Percentiles rank a stretch among this genome's conserved stretches.
phyloP scores from a whole-genome alignment of 64 coral and sea anemone species.

The Acropora yongei region DNA sequence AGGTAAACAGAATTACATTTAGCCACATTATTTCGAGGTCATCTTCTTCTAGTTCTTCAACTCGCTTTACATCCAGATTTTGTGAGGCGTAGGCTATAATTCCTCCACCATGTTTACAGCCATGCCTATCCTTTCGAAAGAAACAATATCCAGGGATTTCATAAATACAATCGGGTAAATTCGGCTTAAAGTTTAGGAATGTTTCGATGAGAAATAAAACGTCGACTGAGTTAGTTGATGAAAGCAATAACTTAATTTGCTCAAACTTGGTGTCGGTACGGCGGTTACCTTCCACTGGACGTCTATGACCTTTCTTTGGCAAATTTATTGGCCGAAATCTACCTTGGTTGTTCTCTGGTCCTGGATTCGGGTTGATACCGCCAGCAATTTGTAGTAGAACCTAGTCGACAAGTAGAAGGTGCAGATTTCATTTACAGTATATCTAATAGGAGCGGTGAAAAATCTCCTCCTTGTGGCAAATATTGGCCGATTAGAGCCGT shows the following conservation, averaged over 20 bases:
- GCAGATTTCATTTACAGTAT: neutral
- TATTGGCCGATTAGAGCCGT: slow-evolving; percentile 3
- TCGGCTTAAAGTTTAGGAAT: neutral
- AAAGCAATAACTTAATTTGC: slow-evolving; percentile 12
- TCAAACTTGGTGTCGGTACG: slow-evolving; percentile 6
- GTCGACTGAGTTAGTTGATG: neutral
- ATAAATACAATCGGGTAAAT: neutral
- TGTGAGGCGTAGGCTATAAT: slow-evolving; percentile 23
- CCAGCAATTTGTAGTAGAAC: neutral
- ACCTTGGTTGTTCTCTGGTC: slow-evolving; percentile 4
- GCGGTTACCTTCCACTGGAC: neutral
- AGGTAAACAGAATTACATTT: slow-evolving; percentile 19
- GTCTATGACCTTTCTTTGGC: slow-evolving; percentile 8
- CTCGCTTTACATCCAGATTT: slow-evolving; percentile 9
- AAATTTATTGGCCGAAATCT: neutral
- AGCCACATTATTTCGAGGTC: slow-evolving; percentile 40
- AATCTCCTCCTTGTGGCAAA: slow-evolving; percentile 22
- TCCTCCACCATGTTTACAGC: slow-evolving; percentile 35
- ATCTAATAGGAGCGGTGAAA: slow-evolving; percentile 6
- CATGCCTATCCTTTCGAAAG: neutral
- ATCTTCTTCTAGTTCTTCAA: slow-evolving; percentile 20
- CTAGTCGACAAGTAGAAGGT: neutral
- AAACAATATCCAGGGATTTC: slow-evolving; percentile 1
- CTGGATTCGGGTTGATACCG: slow-evolving; percentile 14
- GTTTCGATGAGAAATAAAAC: slow-evolving; percentile 38